These are phyloP conservation scores for Drosophila eugracilis DNA, from an alignment of 1,140 invertebrate species.

Conservation along the genomic window DNA sequence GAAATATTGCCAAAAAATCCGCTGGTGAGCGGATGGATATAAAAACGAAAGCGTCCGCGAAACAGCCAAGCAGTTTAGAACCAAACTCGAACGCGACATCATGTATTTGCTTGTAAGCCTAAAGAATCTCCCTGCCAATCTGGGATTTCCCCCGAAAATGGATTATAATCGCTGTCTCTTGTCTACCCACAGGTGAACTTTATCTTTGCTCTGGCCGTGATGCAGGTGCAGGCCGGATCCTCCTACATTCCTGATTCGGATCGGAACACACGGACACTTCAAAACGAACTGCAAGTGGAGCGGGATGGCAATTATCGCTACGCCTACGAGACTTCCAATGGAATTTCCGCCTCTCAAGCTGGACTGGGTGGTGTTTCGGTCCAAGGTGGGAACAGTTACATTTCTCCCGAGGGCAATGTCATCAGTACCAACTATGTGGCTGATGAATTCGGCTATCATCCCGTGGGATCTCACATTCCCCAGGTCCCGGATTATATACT, in stretches of 20 bases:
- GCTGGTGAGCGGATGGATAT: conserved; percentile 66
- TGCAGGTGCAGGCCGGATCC: conserved; percentile 48
- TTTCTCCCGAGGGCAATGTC: conserved; percentile 83
- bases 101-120: conserved; percentile 60
- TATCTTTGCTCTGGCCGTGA: conserved; percentile 19
- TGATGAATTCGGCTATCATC: conserved; percentile 87
- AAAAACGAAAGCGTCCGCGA: conserved; percentile 74
- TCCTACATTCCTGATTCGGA: conserved; percentile 71
- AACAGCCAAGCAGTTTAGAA: conserved; percentile 76
- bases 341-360: conserved; percentile 86
- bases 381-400: conserved; percentile 67
- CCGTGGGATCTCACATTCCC: conserved; percentile 86
- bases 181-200: conserved; percentile 39
- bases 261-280: conserved; percentile 60
- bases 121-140: background rate
- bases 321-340: conserved; percentile 87
- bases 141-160: conserved; percentile 13
- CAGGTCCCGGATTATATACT: conserved; percentile 79
- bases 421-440: conserved; percentile 86
- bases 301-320: conserved; percentile 86
- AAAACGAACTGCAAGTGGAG: conserved; percentile 68
- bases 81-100: conserved; percentile 48
- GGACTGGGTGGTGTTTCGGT: conserved; percentile 80
- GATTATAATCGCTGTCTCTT: conserved; percentile 28
- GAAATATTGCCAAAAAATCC: conserved; percentile 45